phyloP scores from a whole-genome alignment of 2,113 vertebrate species.

The Oryzias woworae region DNA sequence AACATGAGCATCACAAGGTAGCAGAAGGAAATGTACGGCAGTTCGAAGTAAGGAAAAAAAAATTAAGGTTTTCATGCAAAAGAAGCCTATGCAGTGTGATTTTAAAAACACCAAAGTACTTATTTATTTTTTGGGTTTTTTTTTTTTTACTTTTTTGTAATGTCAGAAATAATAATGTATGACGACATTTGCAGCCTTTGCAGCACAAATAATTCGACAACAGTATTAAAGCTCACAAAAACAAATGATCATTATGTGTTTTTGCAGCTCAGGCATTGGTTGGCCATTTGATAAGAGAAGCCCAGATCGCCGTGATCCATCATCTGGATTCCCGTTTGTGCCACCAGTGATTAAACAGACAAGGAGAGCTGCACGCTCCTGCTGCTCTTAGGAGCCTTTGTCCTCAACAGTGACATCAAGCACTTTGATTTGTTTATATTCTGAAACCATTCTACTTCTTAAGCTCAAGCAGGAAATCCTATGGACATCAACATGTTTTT shows the following conservation, averaged over 20 bases:
- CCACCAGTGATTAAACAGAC: conserved; percentile 38
- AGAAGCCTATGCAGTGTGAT: too few relatives aligned
- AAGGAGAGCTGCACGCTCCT: conserved; percentile 40
- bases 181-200: neutral
- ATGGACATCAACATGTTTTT: conserved; percentile 26
- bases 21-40: conserved; percentile 89
- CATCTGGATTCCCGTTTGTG: conserved; percentile 40
- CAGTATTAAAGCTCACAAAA: neutral
- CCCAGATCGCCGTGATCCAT: conserved; percentile 32
- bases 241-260: conserved; percentile 9
- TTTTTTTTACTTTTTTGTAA: too few relatives aligned
- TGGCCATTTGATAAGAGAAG: conserved; percentile 73
- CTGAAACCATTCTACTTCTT: conserved; percentile 32
- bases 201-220: neutral
- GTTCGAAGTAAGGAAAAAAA: conserved; percentile 83
- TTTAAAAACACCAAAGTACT: too few relatives aligned
- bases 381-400: conserved; percentile 35
- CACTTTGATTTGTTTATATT: conserved; percentile 46
- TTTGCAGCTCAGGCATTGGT: conserved; percentile 79
- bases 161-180: too few relatives aligned
- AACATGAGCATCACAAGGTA: conserved; percentile 92
- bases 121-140: too few relatives aligned
- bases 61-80: neutral
- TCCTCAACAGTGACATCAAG: conserved; percentile 32
- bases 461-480: conserved; percentile 20